Base-by-base conservation (phyloP, 1,140 invertebrate species). In the Macrobrachium nipponense region DNA sequence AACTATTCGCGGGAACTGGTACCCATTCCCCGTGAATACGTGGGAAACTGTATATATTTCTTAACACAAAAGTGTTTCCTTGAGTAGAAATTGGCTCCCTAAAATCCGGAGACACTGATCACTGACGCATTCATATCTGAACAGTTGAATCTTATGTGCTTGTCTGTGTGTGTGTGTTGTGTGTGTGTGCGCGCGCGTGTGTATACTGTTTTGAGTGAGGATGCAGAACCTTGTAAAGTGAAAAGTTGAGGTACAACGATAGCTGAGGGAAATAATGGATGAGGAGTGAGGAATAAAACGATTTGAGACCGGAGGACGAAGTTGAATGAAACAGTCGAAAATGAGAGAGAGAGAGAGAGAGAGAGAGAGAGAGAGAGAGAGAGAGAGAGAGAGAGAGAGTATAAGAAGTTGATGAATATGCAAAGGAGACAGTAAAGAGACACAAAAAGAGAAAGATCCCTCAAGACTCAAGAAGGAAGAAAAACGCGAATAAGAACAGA, bases 301-400 rank as follows among this genome's bases (percentile, higher is more conserved):
- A 4, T 23, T 72, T 72, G 68, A 72, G 23, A 72, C 0, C 27
- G n/a, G 68, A 18, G 23, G 27, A n/a, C 12, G 23, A 14, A n/a
- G 68, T n/a, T 72, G 17, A 51, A 73, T 73, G 58, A 51, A 73
- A 72, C 15, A 72, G 27, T n/a, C 15, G 23, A 72, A 72, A 72
- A 64, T 18, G 62, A 73, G n/a, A 73, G 70, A 73, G n/a, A 73
- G 70, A 73, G n/a, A 73, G 70, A 73, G n/a, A 36, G 70, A 73
- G 23, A 11, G 72, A 43, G 23, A 73, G 72, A 73, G 72, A 73
- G 72, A 73, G 23, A 73, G 72, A 73, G 23, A 73, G 72, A 72
- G 68, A 72, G 68, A 72, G 68, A 72, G 64, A 66, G 64, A 66
- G 64, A 66, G 64, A 66, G 64, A 66, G 64, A 66, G 64, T 10